Conservation (phyloP, 1,140 invertebrate genomes). For the Drosophila virilis region DNA sequence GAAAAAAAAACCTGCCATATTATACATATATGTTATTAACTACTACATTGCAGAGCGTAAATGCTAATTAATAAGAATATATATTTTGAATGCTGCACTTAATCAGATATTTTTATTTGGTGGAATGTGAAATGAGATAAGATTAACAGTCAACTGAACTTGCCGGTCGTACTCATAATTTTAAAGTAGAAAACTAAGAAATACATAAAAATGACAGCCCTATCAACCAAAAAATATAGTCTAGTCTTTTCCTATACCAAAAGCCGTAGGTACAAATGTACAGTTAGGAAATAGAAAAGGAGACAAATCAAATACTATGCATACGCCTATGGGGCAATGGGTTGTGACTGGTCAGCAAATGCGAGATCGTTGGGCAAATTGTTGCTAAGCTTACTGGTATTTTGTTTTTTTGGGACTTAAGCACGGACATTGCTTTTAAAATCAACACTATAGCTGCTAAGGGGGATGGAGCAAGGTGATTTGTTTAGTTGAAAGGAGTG, state of each 20-base stretch:
- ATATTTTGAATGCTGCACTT: too few relatives aligned
- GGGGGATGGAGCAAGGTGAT: conserved; percentile 23
- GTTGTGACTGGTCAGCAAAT: conserved; percentile 25
- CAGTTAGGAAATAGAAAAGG: conserved; percentile 48
- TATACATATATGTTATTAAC: too few relatives aligned
- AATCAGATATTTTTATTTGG: too few relatives aligned
- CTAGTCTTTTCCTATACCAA: conserved; percentile 22
- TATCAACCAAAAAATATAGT: too few relatives aligned
- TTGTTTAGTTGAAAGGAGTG: conserved; percentile 26
- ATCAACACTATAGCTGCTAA: conserved; percentile 56
- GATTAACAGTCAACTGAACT: too few relatives aligned
- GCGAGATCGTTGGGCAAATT: conserved; percentile 44
- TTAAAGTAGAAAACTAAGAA: too few relatives aligned
- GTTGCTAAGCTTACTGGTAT: conserved; percentile 30
- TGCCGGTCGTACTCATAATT: too few relatives aligned
- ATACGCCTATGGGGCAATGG: conserved; percentile 43
- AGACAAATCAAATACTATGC: conserved; percentile 62
- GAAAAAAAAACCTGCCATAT: too few relatives aligned
- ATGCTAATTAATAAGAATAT: too few relatives aligned
- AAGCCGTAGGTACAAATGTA: conserved; percentile 25
- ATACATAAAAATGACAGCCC: too few relatives aligned
- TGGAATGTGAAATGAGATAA: too few relatives aligned
- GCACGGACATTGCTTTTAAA: conserved; percentile 31
- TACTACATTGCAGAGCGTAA: too few relatives aligned
- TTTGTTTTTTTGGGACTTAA: conserved; percentile 30